These are phyloP conservation scores for Murina feae DNA, from an alignment of 2,113 vertebrate genomes.

Conservation along the genomic window DNA sequence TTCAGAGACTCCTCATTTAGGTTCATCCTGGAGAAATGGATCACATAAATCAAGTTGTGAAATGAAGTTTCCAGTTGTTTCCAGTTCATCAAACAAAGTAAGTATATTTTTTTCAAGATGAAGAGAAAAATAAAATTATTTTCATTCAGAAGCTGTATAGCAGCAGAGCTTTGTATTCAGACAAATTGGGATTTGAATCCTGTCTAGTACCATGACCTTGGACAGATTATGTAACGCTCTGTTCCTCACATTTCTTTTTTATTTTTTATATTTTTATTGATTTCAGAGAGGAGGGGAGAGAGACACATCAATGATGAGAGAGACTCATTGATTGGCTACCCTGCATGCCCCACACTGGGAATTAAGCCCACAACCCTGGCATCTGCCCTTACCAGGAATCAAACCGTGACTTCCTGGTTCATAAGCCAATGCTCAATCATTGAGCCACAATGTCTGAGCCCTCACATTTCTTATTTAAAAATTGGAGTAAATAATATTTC, in stretches of 20 bases:
- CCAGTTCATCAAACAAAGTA: slow-evolving; percentile 66
- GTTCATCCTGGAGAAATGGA: slow-evolving; percentile 53
- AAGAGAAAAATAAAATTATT: not conserved
- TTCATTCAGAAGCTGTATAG: slow-evolving; percentile 12
- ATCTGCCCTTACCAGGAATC: too few relatives aligned
- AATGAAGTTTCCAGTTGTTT: slow-evolving; percentile 48
- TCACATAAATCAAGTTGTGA: slow-evolving; percentile 55
- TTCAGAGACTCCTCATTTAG: slow-evolving; percentile 36
- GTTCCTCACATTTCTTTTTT: not conserved
- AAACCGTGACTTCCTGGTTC: too few relatives aligned
- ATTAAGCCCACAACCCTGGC: too few relatives aligned
- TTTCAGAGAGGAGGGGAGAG: too few relatives aligned
- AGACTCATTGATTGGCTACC: too few relatives aligned
- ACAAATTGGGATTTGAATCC: not conserved
- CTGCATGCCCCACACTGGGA: too few relatives aligned
- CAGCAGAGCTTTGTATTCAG: not conserved
- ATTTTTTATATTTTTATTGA: too few relatives aligned
- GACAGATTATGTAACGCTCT: slow-evolving; percentile 18
- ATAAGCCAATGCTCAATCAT: too few relatives aligned
- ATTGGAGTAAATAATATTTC: slow-evolving; percentile 10
- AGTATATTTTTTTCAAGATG: slow-evolving; percentile 40
- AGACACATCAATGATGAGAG: too few relatives aligned
- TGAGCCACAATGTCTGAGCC: too few relatives aligned
- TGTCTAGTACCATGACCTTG: not conserved
- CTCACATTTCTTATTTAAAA: not conserved